A percentile compares a stretch with the other conserved stretches of the same genome.
Conservation (phyloP, 2,888 invertebrate genomes). For the Herminia tarsipennalis region DNA sequence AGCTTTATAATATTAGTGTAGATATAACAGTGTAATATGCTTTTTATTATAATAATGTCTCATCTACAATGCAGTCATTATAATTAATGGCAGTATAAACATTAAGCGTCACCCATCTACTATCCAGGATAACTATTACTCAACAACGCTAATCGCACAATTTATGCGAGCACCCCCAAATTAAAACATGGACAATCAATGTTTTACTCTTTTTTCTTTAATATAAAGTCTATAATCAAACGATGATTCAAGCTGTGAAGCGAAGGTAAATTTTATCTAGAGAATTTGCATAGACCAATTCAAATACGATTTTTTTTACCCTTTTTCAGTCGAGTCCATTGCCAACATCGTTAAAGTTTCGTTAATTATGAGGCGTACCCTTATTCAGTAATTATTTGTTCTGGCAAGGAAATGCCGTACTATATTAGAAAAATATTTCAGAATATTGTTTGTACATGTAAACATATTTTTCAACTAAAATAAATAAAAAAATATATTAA, state of each 20-base stretch:
- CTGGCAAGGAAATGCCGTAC: constrained; percentile 24
- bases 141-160: constrained; percentile 33
- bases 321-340: constrained; percentile 42
- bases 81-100: constrained; percentile 4
- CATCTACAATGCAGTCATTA: background rate
- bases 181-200: constrained; percentile 6
- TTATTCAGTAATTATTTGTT: constrained; percentile 48
- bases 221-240: constrained; percentile 21
- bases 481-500: background rate
- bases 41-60: background rate
- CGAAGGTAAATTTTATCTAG: constrained; percentile 25
- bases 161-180: constrained; percentile 31
- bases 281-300: constrained; percentile 45
- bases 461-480: background rate
- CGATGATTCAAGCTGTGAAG: constrained; percentile 1
- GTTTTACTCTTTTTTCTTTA: constrained; percentile 8
- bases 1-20: background rate
- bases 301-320: constrained; percentile 25
- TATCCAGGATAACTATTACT: constrained; percentile 40
- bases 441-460: background rate
- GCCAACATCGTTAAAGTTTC: constrained; percentile 65
- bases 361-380: constrained; percentile 55
- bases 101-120: constrained; percentile 24
- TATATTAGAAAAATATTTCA: constrained; percentile 16
- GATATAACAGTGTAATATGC: background rate